Conservation (phyloP, 2,797 vertebrate species). For the Tangara arthus region DNA sequence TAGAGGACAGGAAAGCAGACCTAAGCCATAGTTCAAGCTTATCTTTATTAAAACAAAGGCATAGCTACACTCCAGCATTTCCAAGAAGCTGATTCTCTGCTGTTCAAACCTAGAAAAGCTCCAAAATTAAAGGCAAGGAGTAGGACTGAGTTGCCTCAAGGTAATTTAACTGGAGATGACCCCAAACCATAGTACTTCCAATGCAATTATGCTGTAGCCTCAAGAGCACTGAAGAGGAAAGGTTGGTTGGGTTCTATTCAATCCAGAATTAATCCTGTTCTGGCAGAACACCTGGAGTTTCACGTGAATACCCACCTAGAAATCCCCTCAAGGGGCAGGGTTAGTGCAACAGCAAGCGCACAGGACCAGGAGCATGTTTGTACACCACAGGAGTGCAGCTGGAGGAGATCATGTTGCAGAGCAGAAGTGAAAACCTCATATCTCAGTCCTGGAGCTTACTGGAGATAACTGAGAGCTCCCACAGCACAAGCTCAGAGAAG, state of each 20-base stretch:
- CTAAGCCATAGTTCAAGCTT: neutral
- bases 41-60: neutral
- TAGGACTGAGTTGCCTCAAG: neutral
- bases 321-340: neutral
- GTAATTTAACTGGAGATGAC: neutral
- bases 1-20: neutral
- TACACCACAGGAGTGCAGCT: accelerated
- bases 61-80: neutral
- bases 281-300: neutral
- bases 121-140: neutral
- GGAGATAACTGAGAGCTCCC: accelerated
- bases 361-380: accelerated
- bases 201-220: neutral
- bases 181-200: neutral
- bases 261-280: neutral
- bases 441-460: neutral
- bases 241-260: neutral
- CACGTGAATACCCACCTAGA: neutral
- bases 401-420: accelerated
- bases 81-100: neutral
- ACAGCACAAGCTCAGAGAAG: neutral
- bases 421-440: neutral
- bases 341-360: neutral
- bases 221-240: neutral
- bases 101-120: neutral